Evolutionary conservation across 2,888 invertebrate genomes (phyloP).

Genomic region (Dolichomitus sp.): DNA sequence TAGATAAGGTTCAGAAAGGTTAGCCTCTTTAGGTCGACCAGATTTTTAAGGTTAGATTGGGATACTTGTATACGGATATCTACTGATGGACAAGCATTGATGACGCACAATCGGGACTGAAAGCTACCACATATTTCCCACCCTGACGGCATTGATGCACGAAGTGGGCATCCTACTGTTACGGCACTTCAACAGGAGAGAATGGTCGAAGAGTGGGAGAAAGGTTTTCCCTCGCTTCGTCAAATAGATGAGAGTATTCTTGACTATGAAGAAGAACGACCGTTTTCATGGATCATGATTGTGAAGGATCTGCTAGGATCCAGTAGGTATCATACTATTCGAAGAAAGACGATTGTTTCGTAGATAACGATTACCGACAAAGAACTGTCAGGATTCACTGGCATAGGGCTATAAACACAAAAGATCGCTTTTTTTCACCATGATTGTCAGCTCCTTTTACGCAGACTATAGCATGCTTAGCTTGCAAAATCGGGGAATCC

Average conservation of each 20-base stretch:
- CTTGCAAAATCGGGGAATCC: background rate
- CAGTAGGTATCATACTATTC: background rate
- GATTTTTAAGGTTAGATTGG: no score
- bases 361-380: conserved; percentile 12
- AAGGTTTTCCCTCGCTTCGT: background rate
- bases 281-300: background rate
- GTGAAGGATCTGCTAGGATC: background rate
- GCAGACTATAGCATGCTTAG: background rate
- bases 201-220: background rate
- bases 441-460: background rate
- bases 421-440: background rate
- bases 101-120: no score
- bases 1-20: no score
- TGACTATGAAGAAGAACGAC: background rate
- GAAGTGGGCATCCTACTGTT: no score
- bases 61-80: no score
- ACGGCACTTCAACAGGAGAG: no score
- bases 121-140: no score
- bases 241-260: background rate
- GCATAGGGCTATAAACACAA: background rate
- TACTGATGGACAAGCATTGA: no score
- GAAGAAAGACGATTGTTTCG: background rate
- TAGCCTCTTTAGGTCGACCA: no score
- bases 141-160: no score
- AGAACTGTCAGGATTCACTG: background rate